Conservation (phyloP, 2,113 vertebrate species). For the Odocoileus virginianus region DNA sequence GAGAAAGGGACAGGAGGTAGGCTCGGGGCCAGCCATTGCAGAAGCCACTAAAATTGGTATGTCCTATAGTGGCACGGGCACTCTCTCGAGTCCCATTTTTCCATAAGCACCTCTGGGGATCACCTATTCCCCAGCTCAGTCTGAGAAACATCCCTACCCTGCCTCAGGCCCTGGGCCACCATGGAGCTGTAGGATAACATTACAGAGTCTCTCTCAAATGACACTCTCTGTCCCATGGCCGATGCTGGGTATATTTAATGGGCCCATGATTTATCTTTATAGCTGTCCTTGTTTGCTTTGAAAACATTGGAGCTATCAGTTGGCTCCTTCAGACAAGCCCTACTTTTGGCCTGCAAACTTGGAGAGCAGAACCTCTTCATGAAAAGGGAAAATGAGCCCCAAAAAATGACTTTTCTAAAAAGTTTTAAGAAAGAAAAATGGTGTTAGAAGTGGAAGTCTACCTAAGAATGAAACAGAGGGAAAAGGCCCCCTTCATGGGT, state of each 20-base stretch:
- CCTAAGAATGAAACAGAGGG: background rate
- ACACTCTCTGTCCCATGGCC: background rate
- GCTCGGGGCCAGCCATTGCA: background rate
- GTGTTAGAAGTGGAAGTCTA: background rate
- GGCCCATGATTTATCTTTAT: background rate
- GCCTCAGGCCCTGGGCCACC: background rate
- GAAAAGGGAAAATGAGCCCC: background rate
- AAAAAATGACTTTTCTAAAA: background rate
- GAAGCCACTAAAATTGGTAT: background rate
- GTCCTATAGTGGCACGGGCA: background rate
- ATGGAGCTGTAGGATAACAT: accelerated
- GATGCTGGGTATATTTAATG: background rate
- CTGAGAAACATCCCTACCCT: background rate
- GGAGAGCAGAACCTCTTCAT: background rate
- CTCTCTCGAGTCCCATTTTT: background rate
- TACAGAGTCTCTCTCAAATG: background rate
- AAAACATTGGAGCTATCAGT: conserved; percentile 11
- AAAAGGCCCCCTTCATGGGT: background rate
- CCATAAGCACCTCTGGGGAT: background rate
- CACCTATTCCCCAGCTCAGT: background rate
- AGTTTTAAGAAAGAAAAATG: background rate
- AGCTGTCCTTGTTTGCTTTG: conserved; percentile 48
- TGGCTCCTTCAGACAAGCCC: background rate
- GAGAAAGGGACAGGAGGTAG: background rate
- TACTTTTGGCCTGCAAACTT: background rate